Evolutionary conservation across 2,113 vertebrate genomes (phyloP).

Genomic region (Gorsachius goisagi): DNA sequence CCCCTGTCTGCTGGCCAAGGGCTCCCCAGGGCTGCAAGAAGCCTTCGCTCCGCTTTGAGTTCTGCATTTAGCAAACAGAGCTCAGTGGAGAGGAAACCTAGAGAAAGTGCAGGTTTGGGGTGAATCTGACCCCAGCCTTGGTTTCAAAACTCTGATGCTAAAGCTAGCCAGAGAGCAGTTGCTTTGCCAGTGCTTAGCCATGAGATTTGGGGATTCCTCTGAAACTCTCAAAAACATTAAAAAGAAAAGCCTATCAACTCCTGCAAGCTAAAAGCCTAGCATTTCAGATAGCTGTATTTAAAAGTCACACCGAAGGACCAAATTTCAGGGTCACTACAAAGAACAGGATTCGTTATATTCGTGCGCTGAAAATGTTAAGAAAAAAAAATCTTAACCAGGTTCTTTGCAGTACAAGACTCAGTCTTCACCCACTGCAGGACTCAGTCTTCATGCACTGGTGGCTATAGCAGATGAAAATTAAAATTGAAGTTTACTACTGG

Average conservation of each 20-base stretch:
- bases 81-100: not conserved
- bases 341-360: not conserved
- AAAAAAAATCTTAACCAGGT: not conserved
- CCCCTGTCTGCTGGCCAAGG: not conserved
- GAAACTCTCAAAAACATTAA: not conserved
- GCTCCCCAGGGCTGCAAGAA: not conserved
- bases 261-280: not conserved
- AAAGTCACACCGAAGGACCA: not conserved
- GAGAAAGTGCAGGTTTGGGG: not conserved
- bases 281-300: not conserved
- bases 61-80: not conserved
- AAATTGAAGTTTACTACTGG: not conserved
- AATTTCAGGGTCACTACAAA: not conserved
- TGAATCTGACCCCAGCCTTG: not conserved
- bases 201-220: not conserved
- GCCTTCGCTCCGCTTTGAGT: not conserved
- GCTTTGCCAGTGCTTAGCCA: not conserved
- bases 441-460: not conserved
- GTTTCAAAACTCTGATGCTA: not conserved
- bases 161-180: rapidly evolving
- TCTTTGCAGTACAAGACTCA: not conserved
- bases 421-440: not conserved
- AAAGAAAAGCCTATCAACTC: not conserved
- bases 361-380: not conserved
- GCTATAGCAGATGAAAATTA: not conserved